phyloP scores from a whole-genome alignment of 2,113 vertebrate genomes.

The Tiliqua scincoides region DNA sequence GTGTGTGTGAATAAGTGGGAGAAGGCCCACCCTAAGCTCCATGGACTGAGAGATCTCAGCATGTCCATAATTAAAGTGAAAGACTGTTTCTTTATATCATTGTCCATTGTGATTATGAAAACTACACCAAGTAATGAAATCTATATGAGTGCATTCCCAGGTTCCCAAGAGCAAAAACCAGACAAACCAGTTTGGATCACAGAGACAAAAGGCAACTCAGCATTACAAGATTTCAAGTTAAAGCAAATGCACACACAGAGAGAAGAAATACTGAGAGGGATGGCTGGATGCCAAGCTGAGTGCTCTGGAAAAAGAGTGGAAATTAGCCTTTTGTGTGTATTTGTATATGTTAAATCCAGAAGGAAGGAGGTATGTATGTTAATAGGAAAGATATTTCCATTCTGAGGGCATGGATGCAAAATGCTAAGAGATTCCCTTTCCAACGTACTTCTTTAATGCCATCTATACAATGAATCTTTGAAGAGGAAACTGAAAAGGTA shows the following conservation, averaged over 20 bases:
- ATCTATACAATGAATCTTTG: no score
- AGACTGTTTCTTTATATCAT: no score
- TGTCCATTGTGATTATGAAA: no score
- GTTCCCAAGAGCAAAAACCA: neutral
- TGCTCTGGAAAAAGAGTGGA: neutral
- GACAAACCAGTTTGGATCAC: neutral
- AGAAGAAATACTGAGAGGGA: neutral
- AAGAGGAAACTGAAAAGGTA: no score
- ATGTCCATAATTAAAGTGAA: neutral
- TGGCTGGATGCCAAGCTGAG: neutral
- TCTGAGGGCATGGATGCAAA: neutral
- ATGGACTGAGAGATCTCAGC: neutral
- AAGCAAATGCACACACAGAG: no score
- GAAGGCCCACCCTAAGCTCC: neutral
- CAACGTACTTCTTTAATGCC: no score
- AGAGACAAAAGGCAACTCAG: neutral
- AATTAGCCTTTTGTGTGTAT: no score
- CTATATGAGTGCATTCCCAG: neutral
- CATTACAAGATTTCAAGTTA: no score
- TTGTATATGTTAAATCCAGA: neutral
- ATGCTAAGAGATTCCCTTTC: neutral
- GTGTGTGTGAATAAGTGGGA: no score
- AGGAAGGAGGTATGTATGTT: neutral
- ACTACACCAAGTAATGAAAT: neutral
- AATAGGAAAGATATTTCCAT: neutral